Evolutionary conservation across 2,888 invertebrate species (phyloP).

Genomic region (Actias luna): DNA sequence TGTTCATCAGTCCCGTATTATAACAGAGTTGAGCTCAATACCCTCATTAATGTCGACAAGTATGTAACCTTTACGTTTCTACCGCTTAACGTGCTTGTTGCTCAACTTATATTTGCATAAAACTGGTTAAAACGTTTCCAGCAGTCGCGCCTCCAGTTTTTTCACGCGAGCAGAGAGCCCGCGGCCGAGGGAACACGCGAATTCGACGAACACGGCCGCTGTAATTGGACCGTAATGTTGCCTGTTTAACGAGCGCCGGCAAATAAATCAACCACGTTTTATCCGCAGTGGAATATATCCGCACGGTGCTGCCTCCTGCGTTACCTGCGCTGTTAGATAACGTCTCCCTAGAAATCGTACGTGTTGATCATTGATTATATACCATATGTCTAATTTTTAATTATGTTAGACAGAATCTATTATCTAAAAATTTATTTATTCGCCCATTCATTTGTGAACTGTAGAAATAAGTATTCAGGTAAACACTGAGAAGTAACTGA

Average conservation of each 20-base stretch:
- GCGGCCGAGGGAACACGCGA: not conserved
- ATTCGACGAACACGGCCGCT: not conserved
- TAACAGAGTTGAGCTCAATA: not conserved
- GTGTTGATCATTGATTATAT: not conserved
- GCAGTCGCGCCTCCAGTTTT: not conserved
- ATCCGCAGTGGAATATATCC: conserved; percentile 1
- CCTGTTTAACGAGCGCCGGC: not conserved
- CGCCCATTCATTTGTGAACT: no score
- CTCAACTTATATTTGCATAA: not conserved
- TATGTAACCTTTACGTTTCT: not conserved
- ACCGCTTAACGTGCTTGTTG: not conserved
- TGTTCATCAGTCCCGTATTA: not conserved
- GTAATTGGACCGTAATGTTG: conserved; percentile 1
- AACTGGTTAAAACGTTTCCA: not conserved
- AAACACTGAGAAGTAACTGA: no score
- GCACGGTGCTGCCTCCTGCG: not conserved
- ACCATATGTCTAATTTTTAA: not conserved
- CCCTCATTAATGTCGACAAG: not conserved
- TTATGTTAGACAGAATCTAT: no score
- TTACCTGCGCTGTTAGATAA: conserved; percentile 4
- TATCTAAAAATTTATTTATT: no score
- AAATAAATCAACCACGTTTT: conserved; percentile 1
- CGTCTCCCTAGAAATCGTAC: not conserved
- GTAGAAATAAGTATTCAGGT: no score
- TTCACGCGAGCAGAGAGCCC: not conserved